phyloP scores from a whole-genome alignment of 2,113 vertebrate species.

The Hippocampus barbouri region DNA sequence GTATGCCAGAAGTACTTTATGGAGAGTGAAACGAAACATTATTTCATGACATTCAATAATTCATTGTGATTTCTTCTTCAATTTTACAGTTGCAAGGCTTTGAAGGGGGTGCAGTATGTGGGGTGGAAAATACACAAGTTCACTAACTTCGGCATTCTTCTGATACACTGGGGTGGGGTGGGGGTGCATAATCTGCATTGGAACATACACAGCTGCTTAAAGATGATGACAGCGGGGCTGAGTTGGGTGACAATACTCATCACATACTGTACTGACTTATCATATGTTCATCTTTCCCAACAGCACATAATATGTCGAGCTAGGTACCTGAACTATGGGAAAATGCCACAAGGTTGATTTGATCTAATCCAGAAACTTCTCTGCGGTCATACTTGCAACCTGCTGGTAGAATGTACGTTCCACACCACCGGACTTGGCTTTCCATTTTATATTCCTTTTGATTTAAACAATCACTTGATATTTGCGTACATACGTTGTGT shows the following conservation, averaged over 20 bases:
- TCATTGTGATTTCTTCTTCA: constrained; percentile 22
- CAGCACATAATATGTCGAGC: background rate
- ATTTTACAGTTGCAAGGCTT: constrained; percentile 3
- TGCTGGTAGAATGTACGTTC: background rate
- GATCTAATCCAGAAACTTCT: background rate
- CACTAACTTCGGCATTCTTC: constrained; percentile 13
- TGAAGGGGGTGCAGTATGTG: background rate
- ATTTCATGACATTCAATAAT: constrained; percentile 33
- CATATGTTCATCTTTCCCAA: background rate
- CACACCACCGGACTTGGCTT: background rate
- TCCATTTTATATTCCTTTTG: background rate
- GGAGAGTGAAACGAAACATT: constrained; percentile 9
- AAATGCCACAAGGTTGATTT: background rate
- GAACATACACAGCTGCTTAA: constrained; percentile 7
- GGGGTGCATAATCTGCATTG: constrained; percentile 12
- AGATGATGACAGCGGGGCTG: background rate
- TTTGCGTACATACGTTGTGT: too few species aligned
- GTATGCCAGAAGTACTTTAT: constrained; percentile 8
- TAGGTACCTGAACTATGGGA: background rate
- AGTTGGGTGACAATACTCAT: background rate
- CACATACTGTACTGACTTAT: background rate
- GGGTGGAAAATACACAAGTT: background rate
- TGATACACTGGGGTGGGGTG: constrained; percentile 4
- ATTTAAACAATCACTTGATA: too few species aligned
- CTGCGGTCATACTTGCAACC: background rate